Base-by-base conservation (phyloP, 2,113 vertebrate genomes). In the Telmatochromis sp. region DNA sequence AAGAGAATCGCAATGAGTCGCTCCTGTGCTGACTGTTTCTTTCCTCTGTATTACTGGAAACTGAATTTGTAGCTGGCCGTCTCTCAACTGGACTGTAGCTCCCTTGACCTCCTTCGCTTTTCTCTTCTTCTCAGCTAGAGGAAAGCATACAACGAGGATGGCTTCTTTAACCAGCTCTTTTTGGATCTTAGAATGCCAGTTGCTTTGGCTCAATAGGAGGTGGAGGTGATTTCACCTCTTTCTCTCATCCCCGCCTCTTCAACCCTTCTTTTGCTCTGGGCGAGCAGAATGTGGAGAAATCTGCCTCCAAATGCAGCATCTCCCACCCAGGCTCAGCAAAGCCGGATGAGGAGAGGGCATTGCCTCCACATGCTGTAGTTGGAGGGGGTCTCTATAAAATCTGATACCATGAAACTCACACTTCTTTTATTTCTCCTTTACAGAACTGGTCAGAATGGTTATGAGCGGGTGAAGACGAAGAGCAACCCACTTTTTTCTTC, bases 391-490 rank as follows among this genome's bases (percentile, higher is more conserved):
- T 90, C 88, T 65, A 54, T 26, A 11, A 81, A n/a, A 3, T 21
- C 19, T 21, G 68, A 3, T 7, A 84, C 15, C 21, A 6, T 19
- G 4, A 75, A 33, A 92, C 90, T 93, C 35, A 94, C 47, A 7
- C 75, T 58, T 88, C 17, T 89, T 85, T 87, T 28, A 6, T 90
- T 49, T 93, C 19, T 92, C 33, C 78, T 89, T 93, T 79, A 12
- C 95, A 97, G 96, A 97, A 79, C 94, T 97, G 45, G 96, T 97
- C 92, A 95, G 94, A 93, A 97, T 96, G 96, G 96, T 97, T 89
- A 97, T 96, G 96, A 97, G 92, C 40, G 96, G 96, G 49, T 97
- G 94, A 97, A 96, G 95, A 96, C 47, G 28, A 90, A 83, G 90
- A 92, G 14, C 87, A 47, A 45, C 83, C n/a, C 10, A 9, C 33